phyloP scores from a whole-genome alignment of 2,888 invertebrate genomes.

The Julus scanicus region DNA sequence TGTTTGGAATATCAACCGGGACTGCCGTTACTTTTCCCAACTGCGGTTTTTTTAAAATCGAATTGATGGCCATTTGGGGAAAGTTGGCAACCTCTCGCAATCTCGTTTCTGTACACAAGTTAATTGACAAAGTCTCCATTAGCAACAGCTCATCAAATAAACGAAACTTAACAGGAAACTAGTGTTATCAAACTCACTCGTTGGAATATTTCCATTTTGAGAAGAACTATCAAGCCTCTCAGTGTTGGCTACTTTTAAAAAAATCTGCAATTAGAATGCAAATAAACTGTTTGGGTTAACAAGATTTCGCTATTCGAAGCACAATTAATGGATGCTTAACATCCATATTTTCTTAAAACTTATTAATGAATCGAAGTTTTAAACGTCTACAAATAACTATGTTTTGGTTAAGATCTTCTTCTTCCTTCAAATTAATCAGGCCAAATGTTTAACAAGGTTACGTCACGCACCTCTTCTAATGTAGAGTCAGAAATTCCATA shows the following conservation, averaged over 20 bases:
- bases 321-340: too few species aligned
- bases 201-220: slow-evolving; percentile 3
- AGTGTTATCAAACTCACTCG: background rate
- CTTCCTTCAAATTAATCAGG: background rate
- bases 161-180: background rate
- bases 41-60: background rate
- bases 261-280: slow-evolving; percentile 62
- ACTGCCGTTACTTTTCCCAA: background rate
- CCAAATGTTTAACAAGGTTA: too few species aligned
- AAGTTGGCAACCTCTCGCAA: background rate
- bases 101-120: background rate
- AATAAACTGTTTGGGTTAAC: background rate
- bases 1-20: background rate
- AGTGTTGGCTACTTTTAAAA: slow-evolving; percentile 66
- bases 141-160: background rate
- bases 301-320: background rate
- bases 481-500: slow-evolving; percentile 73
- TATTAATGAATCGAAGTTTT: too few species aligned
- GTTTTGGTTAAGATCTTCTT: background rate
- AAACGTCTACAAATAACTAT: background rate
- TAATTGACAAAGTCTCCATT: too few species aligned
- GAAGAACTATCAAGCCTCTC: slow-evolving; percentile 12
- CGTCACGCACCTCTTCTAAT: slow-evolving; percentile 70
- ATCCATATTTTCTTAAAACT: too few species aligned
- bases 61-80: background rate